Percentiles rank a stretch among this genome's conserved stretches.
Evolutionary conservation across 1,140 invertebrate species (phyloP).

Genomic region (Lordiphosa collinella): DNA sequence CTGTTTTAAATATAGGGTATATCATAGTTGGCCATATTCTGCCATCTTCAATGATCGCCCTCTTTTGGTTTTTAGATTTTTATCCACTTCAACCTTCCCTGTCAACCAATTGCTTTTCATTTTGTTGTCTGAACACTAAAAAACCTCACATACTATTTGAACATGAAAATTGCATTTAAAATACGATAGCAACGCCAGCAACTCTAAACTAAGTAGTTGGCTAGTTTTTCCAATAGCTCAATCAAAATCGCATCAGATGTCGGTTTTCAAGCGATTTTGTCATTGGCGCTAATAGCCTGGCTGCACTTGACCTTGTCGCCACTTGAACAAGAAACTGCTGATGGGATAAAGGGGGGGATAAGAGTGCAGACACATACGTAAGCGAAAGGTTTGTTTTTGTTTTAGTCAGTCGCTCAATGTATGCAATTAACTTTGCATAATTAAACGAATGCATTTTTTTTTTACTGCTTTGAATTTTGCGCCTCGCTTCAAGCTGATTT

Average conservation of each 20-base stretch:
- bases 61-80: no score
- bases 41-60: no score
- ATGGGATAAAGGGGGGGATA: background rate
- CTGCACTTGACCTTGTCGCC: conserved; percentile 39
- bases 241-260: conserved; percentile 29
- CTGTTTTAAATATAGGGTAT: no score
- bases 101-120: background rate
- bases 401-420: conserved; percentile 11
- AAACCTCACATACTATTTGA: background rate
- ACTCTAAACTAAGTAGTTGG: conserved; percentile 15
- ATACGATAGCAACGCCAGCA: conserved; percentile 15
- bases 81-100: background rate
- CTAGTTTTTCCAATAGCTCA: conserved; percentile 22
- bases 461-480: conserved; percentile 1
- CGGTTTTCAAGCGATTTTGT: conserved; percentile 18
- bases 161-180: conserved; percentile 34
- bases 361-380: background rate
- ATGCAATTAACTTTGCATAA: conserved; percentile 48
- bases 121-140: background rate
- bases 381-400: conserved; percentile 3
- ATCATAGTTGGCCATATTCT: no score
- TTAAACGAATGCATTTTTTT: conserved; percentile 25
- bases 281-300: conserved; percentile 27
- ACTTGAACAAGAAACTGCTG: conserved; percentile 3
- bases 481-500: conserved; percentile 25